phyloP scores from a whole-genome alignment of 1,140 invertebrate genomes.

The Zelostemma sp. region DNA sequence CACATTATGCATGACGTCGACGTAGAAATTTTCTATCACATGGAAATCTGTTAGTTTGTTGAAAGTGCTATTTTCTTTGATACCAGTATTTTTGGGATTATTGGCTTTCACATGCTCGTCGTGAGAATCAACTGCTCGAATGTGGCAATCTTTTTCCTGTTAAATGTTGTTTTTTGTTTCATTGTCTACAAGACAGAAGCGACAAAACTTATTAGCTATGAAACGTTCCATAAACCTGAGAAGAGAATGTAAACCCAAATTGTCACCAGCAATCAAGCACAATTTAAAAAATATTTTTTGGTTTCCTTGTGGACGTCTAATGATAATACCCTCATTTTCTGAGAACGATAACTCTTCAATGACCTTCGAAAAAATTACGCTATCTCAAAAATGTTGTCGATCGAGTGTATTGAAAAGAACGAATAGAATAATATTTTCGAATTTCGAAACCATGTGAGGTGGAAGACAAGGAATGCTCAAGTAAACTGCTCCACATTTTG shows the following conservation, averaged over 20 bases:
- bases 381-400: constrained; percentile 36
- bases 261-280: constrained; percentile 52
- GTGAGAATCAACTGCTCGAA: background rate
- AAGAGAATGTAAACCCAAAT: constrained; percentile 51
- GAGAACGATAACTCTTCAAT: constrained; percentile 50
- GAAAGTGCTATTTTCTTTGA: background rate
- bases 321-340: constrained; percentile 41
- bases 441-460: constrained; percentile 32
- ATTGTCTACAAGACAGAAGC: constrained; percentile 39
- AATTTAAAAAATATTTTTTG: constrained; percentile 42
- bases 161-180: background rate
- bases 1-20: constrained; percentile 13
- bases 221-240: constrained; percentile 51
- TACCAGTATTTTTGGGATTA: too few species aligned
- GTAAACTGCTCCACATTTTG: constrained; percentile 52
- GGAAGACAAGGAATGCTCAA: constrained; percentile 50
- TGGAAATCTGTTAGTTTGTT: background rate
- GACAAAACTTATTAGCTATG: constrained; percentile 37
- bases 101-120: too few species aligned
- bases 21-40: background rate
- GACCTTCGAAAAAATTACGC: constrained; percentile 36
- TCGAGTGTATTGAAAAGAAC: constrained; percentile 47
- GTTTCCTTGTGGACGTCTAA: constrained; percentile 15
- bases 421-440: constrained; percentile 53
- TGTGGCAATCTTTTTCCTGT: background rate